phyloP scores from a whole-genome alignment of 1,140 invertebrate genomes.

The Leptinotarsa lineolata region DNA sequence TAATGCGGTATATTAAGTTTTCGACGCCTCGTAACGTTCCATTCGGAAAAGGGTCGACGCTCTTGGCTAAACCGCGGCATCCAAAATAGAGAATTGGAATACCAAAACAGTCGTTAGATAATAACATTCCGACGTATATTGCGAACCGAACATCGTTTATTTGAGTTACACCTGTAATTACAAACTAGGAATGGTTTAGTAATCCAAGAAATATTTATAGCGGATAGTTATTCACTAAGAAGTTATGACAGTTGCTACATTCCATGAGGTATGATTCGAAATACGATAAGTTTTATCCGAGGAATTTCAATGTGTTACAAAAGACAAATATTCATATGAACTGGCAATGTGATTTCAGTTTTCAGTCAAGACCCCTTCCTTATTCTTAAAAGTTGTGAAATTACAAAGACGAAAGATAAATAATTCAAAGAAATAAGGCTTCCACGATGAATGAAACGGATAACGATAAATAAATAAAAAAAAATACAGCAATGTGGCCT shows the following conservation, averaged over 20 bases:
- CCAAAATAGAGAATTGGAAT: conserved; percentile 18
- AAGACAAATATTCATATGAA: not conserved
- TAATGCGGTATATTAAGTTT: no score
- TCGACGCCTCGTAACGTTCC: no score
- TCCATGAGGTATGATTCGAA: not conserved
- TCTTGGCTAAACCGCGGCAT: not conserved
- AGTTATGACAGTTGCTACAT: not conserved
- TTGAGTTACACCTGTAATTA: conserved; percentile 9
- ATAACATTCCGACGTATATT: not conserved
- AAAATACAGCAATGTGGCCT: no score
- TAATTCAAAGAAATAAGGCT: no score
- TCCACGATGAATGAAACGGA: no score
- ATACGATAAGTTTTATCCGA: no score
- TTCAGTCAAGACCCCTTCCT: not conserved
- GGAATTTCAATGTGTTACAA: no score
- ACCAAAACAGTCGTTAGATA: conserved; percentile 20
- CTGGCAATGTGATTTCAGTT: not conserved
- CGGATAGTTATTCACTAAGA: not conserved
- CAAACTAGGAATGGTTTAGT: not conserved
- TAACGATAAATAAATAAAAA: no score
- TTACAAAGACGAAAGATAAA: not conserved
- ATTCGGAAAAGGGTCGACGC: not conserved
- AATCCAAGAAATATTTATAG: conserved; percentile 1
- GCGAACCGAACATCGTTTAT: conserved; percentile 1
- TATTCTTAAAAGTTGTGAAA: not conserved